Evolutionary conservation across 2,797 vertebrate genomes (phyloP).

Genomic region (Arrhamphus sclerolepis): DNA sequence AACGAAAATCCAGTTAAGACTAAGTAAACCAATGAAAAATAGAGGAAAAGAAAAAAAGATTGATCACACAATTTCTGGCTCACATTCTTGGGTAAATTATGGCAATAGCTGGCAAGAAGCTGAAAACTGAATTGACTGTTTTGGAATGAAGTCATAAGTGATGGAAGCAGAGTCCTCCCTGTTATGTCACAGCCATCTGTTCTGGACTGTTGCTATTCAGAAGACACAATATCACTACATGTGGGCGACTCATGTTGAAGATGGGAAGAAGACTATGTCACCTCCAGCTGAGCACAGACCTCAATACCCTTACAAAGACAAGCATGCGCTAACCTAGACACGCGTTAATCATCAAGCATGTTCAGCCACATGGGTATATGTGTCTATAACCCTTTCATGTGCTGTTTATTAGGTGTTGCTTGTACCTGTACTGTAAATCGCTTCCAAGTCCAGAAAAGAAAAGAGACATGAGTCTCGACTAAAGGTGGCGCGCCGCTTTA

Average conservation of each 20-base stretch:
- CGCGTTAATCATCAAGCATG: constrained; percentile 12
- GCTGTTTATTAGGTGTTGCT: too few species aligned
- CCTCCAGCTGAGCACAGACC: neutral
- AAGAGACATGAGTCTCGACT: constrained; percentile 49
- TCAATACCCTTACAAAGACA: neutral
- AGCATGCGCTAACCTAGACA: constrained; percentile 5
- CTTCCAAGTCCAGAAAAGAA: constrained; percentile 37
- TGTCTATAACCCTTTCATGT: too few species aligned
- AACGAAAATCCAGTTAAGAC: constrained; percentile 27
- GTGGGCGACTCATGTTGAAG: constrained; percentile 19
- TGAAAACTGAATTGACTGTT: constrained; percentile 43
- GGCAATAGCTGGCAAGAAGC: constrained; percentile 44
- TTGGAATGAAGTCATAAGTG: constrained; percentile 54
- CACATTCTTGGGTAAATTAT: constrained; percentile 35
- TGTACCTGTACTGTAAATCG: constrained; percentile 61
- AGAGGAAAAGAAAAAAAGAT: constrained; percentile 31
- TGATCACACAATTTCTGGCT: constrained; percentile 32
- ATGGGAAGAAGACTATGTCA: constrained; percentile 34
- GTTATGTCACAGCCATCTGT: constrained; percentile 69
- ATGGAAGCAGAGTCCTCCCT: constrained; percentile 43
- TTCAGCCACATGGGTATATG: too few species aligned
- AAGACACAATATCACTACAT: constrained; percentile 33
- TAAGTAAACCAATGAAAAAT: neutral
- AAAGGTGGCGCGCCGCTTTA: constrained; percentile 40
- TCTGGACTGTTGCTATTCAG: constrained; percentile 37